Base-by-base conservation (phyloP, 2,113 vertebrate species). In the Excalfactoria chinensis region DNA sequence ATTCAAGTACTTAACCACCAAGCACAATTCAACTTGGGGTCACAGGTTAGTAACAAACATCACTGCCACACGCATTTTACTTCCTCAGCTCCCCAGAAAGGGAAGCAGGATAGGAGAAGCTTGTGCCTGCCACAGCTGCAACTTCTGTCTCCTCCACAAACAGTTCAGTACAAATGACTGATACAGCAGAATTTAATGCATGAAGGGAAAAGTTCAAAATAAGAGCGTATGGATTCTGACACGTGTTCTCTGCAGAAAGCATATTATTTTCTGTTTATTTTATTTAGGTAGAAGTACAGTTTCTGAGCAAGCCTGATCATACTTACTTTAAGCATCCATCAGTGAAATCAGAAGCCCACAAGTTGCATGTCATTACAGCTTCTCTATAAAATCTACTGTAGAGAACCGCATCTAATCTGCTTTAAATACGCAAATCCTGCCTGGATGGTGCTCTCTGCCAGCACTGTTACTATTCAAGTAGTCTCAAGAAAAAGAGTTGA, bases 81-180 rank as follows among this genome's bases (percentile, higher is more conserved):
- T 64, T 91, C 75, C 48, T 88, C 60, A 81, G 76, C 34, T 18
- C 18, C 9, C 44, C 34, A 6, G 30, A 43, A 44, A 64, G 28
- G 32, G 64, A 34, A 87, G 68, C 19, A 62, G 35, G 11, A 21
- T 26, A 1, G 0, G 5, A 32, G 35, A 64, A 41, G 30, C 10
- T 34, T 35, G 35, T 64, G 35, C 30, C 22, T 68, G 6, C 34
- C 40, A n/a, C 0, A 0, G 56, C 21, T 0, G 0, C 8, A 68
- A 64, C 18, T 75, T 81, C 30, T 81, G 14, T 2, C 28, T 80
- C 64, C 73, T 56, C 28, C 75, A 59, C 51, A 26, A 37, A 34
- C 32, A 30, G 80, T 9, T 77, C 0, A 0, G 25, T n/a, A 32
- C 32, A 69, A 73, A 22, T 76, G 40, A n/a, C 23, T 48, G 80